phyloP scores from a whole-genome alignment of 2,888 invertebrate species.

The Argynnis bischoffii region DNA sequence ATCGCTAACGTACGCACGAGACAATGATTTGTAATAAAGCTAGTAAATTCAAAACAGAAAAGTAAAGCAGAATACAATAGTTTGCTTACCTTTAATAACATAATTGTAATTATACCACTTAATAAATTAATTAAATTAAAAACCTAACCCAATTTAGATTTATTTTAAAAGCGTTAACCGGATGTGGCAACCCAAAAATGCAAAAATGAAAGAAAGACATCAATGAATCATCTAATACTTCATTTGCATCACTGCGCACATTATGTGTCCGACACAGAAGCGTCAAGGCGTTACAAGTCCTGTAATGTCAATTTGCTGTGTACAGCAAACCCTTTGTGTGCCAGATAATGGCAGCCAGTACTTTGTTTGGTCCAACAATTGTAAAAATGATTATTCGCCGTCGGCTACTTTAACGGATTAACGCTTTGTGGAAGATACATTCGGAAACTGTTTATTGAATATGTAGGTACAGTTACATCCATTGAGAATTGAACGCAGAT shows the following conservation, averaged over 20 bases:
- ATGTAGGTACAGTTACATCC: slow-evolving; percentile 75
- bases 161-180: slow-evolving; percentile 44
- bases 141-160: slow-evolving; percentile 41
- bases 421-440: slow-evolving; percentile 44
- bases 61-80: too few species aligned
- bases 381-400: slow-evolving; percentile 59
- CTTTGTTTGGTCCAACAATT: slow-evolving; percentile 68
- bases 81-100: background rate
- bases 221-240: slow-evolving; percentile 53
- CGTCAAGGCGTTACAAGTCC: slow-evolving; percentile 63
- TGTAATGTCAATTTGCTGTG: slow-evolving; percentile 66
- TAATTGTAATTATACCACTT: background rate
- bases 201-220: slow-evolving; percentile 45
- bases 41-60: too few species aligned
- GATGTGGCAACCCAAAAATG: slow-evolving; percentile 45
- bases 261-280: slow-evolving; percentile 58
- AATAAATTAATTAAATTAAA: slow-evolving; percentile 1
- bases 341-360: slow-evolving; percentile 58
- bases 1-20: too few species aligned
- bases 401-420: slow-evolving; percentile 81
- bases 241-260: slow-evolving; percentile 70
- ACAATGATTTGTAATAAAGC: too few species aligned
- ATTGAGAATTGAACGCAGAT: slow-evolving; percentile 71
- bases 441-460: slow-evolving; percentile 56
- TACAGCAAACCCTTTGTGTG: slow-evolving; percentile 56